Base-by-base conservation (phyloP, 1,140 invertebrate species). In the Muscidifurax raptorellus region DNA sequence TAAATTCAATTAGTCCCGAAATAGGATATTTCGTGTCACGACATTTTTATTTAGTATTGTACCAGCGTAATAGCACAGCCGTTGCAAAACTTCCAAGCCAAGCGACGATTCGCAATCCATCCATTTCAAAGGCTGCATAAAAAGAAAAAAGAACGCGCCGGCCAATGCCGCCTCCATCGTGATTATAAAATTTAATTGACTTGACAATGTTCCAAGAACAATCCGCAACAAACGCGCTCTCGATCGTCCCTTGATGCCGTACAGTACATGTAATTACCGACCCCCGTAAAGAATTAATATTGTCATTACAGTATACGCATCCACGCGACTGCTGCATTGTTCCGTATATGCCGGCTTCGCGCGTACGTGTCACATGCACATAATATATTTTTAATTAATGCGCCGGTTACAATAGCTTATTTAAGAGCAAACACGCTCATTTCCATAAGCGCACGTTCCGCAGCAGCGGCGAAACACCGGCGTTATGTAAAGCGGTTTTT, bases 191-290 rank as follows among this genome's bases (percentile, higher is more conserved):
- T 25, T 47, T 59, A 84, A 80, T 84, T 76, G 22, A n/a, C 77
- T 80, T 80, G 83, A 75, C 77, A 84, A 76, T 80, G 83, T 75
- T 76, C 77, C 71, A 80, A 84, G 66, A 84, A 76, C 78, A 74
- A 84, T 79, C n/a, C n/a, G n/a, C n/a, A 27, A n/a, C 71, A 10
- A 30, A 13, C 67, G 22, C 15, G 32, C 18, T 40, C 66, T 2
- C 66, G 66, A 18, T 30, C 18, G 22, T 40, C 22, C 59, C n/a
- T 15, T n/a, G 6, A 2, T 12, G n/a, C 6, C n/a, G 2, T 25
- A 9, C 30, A 25, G 25, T 27, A 25, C n/a, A 2, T 5, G 12
- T 32, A 7, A 72, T 66, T 66, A n/a, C 64, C 9, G n/a, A n/a
- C n/a, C 64, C n/a, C 1, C 64, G 44, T 47, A 47, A 15, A 47